These are phyloP conservation scores for Nesoenas mayeri DNA, from an alignment of 2,113 vertebrate genomes.

Conservation along the genomic window DNA sequence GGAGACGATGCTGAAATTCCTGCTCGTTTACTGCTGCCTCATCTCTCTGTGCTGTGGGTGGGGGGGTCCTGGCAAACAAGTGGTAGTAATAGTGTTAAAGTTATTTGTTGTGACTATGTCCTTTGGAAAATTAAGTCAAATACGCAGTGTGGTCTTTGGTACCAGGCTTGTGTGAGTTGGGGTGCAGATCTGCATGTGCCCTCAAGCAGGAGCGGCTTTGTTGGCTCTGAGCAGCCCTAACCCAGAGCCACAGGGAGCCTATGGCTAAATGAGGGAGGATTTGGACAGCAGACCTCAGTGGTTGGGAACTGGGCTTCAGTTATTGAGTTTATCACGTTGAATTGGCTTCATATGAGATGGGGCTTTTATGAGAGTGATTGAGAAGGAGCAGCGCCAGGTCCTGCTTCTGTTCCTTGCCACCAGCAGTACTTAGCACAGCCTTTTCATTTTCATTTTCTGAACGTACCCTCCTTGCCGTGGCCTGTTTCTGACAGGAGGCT, in stretches of 20 bases:
- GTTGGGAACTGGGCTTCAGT: not conserved
- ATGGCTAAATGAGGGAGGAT: not conserved
- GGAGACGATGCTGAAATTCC: no score
- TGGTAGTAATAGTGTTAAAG: not conserved
- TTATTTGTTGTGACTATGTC: fast-evolving
- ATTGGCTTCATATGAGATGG: conserved; percentile 19
- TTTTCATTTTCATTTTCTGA: conserved; percentile 27
- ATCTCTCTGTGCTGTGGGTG: no score
- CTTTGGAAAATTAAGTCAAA: not conserved
- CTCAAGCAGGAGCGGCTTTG: not conserved
- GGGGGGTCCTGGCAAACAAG: no score
- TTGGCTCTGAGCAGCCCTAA: not conserved
- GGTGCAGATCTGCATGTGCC: not conserved
- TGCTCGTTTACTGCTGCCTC: no score
- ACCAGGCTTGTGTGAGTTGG: fast-evolving
- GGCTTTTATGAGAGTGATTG: not conserved
- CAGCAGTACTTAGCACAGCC: not conserved
- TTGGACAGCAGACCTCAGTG: not conserved
- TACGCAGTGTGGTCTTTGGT: fast-evolving
- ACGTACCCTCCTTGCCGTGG: not conserved
- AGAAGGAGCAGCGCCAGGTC: conserved; percentile 28
- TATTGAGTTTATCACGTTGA: not conserved
- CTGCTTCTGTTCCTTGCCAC: conserved; percentile 1
- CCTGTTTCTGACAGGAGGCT: conserved; percentile 20
- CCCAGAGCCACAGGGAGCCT: fast-evolving